phyloP scores from a whole-genome alignment of 2,797 vertebrate species.

The Sebastes matsubarae region DNA sequence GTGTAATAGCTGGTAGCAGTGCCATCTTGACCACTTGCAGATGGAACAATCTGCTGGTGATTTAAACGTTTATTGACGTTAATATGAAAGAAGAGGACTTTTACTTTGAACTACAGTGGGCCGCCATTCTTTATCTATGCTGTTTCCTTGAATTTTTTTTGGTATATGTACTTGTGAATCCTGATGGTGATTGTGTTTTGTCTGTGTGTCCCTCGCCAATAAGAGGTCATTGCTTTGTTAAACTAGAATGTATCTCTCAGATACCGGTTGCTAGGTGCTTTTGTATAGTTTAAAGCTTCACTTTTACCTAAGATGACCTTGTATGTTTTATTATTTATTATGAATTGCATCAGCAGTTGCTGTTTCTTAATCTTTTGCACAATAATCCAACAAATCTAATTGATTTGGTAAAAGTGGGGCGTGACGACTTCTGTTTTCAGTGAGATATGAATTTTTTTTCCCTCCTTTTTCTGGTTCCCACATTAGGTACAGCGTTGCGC shows the following conservation, averaged over 20 bases:
- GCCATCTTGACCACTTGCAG: background rate
- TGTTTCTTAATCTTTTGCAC: slow-evolving; percentile 6
- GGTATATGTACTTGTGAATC: background rate
- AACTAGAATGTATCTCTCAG: background rate
- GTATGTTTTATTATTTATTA: background rate
- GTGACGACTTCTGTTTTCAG: slow-evolving; percentile 16
- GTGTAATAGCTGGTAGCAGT: background rate
- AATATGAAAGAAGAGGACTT: background rate
- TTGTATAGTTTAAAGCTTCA: background rate
- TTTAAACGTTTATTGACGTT: background rate
- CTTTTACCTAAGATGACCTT: background rate
- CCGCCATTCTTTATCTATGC: background rate
- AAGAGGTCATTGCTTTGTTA: background rate
- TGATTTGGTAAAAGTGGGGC: slow-evolving; percentile 20
- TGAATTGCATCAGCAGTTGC: background rate
- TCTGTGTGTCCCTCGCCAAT: background rate
- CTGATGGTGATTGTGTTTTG: background rate
- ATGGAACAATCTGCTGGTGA: background rate
- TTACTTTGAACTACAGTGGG: background rate
- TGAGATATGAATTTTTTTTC: background rate
- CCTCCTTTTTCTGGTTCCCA: background rate
- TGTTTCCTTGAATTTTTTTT: background rate
- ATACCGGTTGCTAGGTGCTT: background rate
- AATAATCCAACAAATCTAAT: slow-evolving; percentile 36
- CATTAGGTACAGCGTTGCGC: background rate